Evolutionary conservation across 2,888 invertebrate genomes (phyloP).

Genomic region (Alsophila aescularia): DNA sequence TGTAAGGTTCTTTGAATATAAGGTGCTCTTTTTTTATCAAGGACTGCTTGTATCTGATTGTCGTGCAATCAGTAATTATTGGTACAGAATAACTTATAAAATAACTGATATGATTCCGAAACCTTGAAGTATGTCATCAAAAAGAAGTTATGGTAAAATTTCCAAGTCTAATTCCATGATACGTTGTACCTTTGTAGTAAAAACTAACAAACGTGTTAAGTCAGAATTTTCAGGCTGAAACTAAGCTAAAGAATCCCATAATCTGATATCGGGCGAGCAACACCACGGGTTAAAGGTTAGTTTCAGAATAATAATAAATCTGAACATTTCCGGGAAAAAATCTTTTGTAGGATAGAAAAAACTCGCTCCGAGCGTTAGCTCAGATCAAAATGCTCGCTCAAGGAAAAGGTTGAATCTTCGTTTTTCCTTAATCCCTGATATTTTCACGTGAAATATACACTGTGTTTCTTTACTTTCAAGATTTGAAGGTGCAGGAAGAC

Average conservation of each 20-base stretch:
- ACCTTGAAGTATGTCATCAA: too few relatives aligned
- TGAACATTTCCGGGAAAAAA: slow-evolving; percentile 1
- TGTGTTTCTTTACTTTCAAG: slow-evolving; percentile 12
- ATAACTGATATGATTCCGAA: too few relatives aligned
- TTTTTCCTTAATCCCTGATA: slow-evolving; percentile 24
- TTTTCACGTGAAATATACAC: slow-evolving; percentile 19
- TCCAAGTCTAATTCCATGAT: too few relatives aligned
- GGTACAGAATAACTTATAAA: too few relatives aligned
- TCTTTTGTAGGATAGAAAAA: slow-evolving; percentile 17
- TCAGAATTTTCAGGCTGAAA: background rate
- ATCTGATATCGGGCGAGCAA: background rate
- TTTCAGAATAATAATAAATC: slow-evolving; percentile 17
- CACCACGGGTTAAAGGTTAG: slow-evolving; percentile 6
- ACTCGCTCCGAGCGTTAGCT: slow-evolving; percentile 17
- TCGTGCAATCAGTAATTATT: too few relatives aligned
- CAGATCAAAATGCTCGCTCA: slow-evolving; percentile 14
- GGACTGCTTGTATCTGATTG: too few relatives aligned
- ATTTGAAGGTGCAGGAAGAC: slow-evolving; percentile 31
- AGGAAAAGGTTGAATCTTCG: slow-evolving; percentile 14
- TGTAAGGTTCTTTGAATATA: background rate
- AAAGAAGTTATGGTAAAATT: too few relatives aligned
- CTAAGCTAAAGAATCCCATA: background rate
- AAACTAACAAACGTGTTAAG: background rate
- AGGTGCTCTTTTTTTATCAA: too few relatives aligned
- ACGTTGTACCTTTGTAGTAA: too few relatives aligned